Base-by-base conservation (phyloP, 2,888 invertebrate species). In the Heliconius erato region DNA sequence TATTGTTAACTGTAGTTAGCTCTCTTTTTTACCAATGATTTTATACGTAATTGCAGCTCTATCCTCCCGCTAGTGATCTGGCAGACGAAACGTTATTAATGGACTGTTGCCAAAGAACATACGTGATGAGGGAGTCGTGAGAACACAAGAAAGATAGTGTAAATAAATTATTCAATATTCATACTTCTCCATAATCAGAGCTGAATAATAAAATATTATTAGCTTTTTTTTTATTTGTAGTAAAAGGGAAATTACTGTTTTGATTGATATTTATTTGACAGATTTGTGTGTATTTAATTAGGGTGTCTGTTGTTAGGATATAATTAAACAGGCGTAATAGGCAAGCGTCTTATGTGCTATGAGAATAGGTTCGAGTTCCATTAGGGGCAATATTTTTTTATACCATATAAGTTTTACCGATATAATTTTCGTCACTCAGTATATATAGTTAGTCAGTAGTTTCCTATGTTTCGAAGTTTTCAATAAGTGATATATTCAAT, bases 1-100 rank as follows among this genome's bases (percentile, higher is more conserved):
- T n/a, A 3, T 3, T n/a, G 3, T 63, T 23, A 63, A 63, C n/a
- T n/a, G 11, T 16, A 72, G 26, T 74, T 54, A 68, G 35, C 26
- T 40, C 49, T 23, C 68, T 68, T 68, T 80, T 59, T 54, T n/a
- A 59, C 54, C n/a, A 59, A 74, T 6, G 54, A 72, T 54, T 68
- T 32, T 54, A 68, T n/a, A 68, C 65, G 44, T 68, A 68, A 78
- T 68, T 28, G 79, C 72, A 69, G 76, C 35, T 72, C 80, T 74
- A 83, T 84, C 80, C 80, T 81, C 81, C 79, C 82, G 81, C 19
- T 79, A 80, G 78, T 84, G 84, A 82, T 85, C 85, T 84, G 84
- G 84, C 85, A 83, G 76, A 26, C 69, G 44, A 81, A 83, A 80
- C 81, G 81, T 74, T 79, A 59, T 78, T 81, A 44, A 78, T 81